Evolutionary conservation across 2,797 vertebrate genomes (phyloP).

Genomic region (Amazona ochrocephala): DNA sequence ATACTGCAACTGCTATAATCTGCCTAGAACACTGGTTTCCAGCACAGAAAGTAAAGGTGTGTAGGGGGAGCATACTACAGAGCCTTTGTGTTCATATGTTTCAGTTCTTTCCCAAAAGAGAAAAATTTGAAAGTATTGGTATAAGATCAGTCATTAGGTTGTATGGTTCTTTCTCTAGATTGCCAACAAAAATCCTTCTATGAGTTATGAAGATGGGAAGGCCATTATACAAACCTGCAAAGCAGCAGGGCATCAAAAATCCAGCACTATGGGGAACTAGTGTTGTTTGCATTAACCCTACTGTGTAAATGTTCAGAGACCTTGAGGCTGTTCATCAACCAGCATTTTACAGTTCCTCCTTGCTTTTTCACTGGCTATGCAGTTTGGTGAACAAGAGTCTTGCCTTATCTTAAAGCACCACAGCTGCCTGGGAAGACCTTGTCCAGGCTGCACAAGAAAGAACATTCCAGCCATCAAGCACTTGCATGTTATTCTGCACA

Average conservation of each 20-base stretch:
- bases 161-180: neutral
- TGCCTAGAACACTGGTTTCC: neutral
- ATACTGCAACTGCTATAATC: neutral
- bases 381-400: neutral
- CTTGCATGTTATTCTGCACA: neutral
- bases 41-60: neutral
- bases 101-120: neutral
- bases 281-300: neutral
- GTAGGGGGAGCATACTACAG: accelerated
- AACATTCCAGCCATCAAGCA: neutral
- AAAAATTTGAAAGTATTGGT: neutral
- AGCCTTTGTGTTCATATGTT: neutral
- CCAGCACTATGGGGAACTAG: neutral
- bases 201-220: neutral
- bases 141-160: neutral
- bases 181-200: neutral
- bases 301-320: neutral
- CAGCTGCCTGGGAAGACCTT: neutral
- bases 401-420: neutral
- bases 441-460: neutral
- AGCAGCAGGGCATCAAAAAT: neutral
- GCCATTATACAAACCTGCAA: neutral
- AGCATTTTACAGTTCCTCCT: neutral
- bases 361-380: neutral
- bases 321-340: neutral